Percentiles rank a stretch among this genome's conserved stretches.
phyloP scores from a whole-genome alignment of 2,888 invertebrate species.

The Brenthis ino region DNA sequence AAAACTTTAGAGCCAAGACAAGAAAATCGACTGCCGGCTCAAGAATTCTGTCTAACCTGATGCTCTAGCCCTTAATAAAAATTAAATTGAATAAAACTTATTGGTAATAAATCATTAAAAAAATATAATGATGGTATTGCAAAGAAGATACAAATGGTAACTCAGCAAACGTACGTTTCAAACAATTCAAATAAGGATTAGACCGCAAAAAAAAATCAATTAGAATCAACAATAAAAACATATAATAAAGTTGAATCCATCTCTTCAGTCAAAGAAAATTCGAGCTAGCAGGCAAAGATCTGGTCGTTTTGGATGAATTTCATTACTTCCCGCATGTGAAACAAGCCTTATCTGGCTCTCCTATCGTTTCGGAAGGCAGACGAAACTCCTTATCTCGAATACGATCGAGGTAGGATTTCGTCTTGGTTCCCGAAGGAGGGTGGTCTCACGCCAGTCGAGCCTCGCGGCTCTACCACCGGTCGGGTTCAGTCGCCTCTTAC shows the following conservation, averaged over 20 bases:
- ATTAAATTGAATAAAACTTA: background rate
- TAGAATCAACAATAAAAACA: background rate
- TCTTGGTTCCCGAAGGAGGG: constrained; percentile 30
- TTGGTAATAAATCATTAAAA: constrained; percentile 11
- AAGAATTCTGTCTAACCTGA: background rate
- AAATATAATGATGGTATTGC: background rate
- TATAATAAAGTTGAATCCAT: background rate
- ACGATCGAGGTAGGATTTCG: background rate
- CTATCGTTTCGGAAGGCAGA: constrained; percentile 3
- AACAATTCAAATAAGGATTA: background rate
- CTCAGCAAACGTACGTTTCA: background rate
- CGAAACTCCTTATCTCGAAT: constrained; percentile 8
- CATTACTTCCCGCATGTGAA: constrained; percentile 9
- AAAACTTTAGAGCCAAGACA: constrained; percentile 12
- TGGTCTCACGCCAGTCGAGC: constrained; percentile 41
- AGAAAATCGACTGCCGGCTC: background rate
- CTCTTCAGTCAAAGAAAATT: background rate
- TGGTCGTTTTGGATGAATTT: background rate
- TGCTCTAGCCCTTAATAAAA: constrained; percentile 3
- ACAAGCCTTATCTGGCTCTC: constrained; percentile 9
- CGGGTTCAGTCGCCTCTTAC: constrained; percentile 43
- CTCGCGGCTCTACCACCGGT: constrained; percentile 40
- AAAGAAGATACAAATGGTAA: constrained; percentile 6
- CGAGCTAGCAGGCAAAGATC: constrained; percentile 1
- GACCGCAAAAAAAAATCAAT: constrained; percentile 2